Base-by-base conservation (phyloP, 2,888 invertebrate species). In the Phengaris arion region DNA sequence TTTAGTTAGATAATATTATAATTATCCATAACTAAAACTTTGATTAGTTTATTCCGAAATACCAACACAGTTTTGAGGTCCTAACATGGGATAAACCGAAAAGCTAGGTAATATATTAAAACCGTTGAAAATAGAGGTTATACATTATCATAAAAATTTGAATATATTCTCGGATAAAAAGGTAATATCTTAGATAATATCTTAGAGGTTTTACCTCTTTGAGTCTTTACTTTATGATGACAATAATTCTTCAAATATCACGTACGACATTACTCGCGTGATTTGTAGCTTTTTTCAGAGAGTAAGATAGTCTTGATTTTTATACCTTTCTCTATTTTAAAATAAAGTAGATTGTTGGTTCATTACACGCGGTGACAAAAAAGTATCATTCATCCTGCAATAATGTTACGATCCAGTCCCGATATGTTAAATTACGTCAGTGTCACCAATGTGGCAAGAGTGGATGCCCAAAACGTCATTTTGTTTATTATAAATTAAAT, bases 191-290 rank as follows among this genome's bases (percentile, higher is more conserved):
- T 5, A 59, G 59, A 64, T 64, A 64, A 64, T 45, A 64, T 64
- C 64, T 64, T 10, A 64, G 35, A 35, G 64, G 45, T 22, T 59
- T 59, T 22, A 59, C 59, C 59, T 22, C 22, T 59, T 59, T 13
- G 64, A 64, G 45, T 64, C 64, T 35, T 64, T 64, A 35, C 64
- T 64, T 64, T 59, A 59, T 5, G 59, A 59, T 22, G 59, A 59
- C 59, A 59, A 22, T 59, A 59, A 59, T 10, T 59, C 15, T 59
- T 59, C 59, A 59, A 9, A 5, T 59, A 22, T 10, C 22, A 59
- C 59, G 10, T 59, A 3, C n/a, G 2, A 13, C 2, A 9, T 59
- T 5, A 10, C 4, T 59, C 10, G 59, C 59, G 22, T 59, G 59
- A 59, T 22, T 59, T 59, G 10, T 22, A 10, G 22, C 22, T 9